Evolutionary conservation across 2,113 vertebrate genomes (phyloP), one percentile per base, ranked within the genome.

Genomic region (Argyrosomus japonicus): DNA sequence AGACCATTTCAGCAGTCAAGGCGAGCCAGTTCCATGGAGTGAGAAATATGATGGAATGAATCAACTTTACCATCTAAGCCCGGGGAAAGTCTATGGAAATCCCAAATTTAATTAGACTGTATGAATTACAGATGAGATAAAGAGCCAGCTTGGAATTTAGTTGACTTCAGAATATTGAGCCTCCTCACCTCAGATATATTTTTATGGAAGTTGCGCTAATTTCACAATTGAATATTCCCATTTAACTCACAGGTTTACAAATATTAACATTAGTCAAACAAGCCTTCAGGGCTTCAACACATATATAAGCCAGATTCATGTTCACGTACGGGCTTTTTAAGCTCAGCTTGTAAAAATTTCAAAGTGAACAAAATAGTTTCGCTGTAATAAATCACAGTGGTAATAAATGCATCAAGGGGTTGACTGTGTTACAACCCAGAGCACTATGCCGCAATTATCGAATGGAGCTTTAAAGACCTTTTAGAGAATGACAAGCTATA

Each of bases 41-140:
- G 81, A 79, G 81, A 87, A 84, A 81, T 88, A 64, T 85, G 88
- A 91, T 84, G 79, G 86, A 85, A 86, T 83, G 81, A 90, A 88
- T 90, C 84, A 81, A 85, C 65, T 88, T 87, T 84, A 87, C 81
- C 84, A 84, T 90, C 84, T 79, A 77, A 88, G 89, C 89, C 91
- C 18, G 84, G 77, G 89, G 93, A 89, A 89, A 86, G 80, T 92
- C 83, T 84, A 81, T 77, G 89, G 88, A 90, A 92, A 89, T 90
- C 79, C 83, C 61, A 92, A 86, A 94, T 93, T 88, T 93, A 93
- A 92, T 93, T 90, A 88, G 81, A 90, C 72, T 23, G 81, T 71
- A 87, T 88, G 86, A 92, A 91, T 92, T 89, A 87, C 92, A 90
- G 83, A 92, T 91, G 90, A 92, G 87, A 87, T 88, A 86, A 92